A percentile compares a stretch with the other conserved stretches of the same genome.
phyloP scores from a whole-genome alignment of 1,140 invertebrate genomes.

The Spodoptera frugiperda region DNA sequence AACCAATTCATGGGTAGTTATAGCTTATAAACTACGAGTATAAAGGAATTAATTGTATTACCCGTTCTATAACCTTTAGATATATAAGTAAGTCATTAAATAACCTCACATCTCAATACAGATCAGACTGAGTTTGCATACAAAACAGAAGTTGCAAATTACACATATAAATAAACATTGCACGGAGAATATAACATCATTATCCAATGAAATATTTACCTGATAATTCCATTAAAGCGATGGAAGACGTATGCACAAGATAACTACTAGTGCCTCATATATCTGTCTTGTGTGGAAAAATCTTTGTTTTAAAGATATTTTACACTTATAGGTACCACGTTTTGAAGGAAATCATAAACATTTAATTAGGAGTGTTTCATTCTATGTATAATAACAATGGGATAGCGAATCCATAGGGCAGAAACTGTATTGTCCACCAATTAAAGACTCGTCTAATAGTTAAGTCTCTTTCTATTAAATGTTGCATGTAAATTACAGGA shows the following conservation, averaged over 20 bases:
- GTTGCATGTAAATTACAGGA: too few relatives aligned
- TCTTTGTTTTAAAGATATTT: constrained; percentile 31
- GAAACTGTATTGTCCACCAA: too few relatives aligned
- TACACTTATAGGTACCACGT: constrained; percentile 1
- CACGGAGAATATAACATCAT: constrained; percentile 46
- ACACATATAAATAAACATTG: constrained; percentile 41
- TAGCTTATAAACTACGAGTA: too few relatives aligned
- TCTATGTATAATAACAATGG: too few relatives aligned
- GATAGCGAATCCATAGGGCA: not conserved
- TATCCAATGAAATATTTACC: constrained; percentile 52
- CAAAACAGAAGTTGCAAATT: constrained; percentile 48
- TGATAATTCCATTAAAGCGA: constrained; percentile 57
- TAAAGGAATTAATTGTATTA: too few relatives aligned
- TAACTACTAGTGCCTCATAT: constrained; percentile 28
- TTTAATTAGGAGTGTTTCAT: not conserved
- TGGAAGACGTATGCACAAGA: constrained; percentile 46
- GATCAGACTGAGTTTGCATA: constrained; percentile 16
- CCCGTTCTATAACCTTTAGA: too few relatives aligned
- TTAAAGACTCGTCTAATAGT: too few relatives aligned
- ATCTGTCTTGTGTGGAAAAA: constrained; percentile 33
- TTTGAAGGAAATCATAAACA: not conserved
- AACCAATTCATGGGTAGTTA: too few relatives aligned
- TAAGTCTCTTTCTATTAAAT: too few relatives aligned
- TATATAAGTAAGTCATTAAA: not conserved
- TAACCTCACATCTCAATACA: not conserved